Evolutionary conservation across 2,888 invertebrate genomes (phyloP).

Genomic region (Macrosiphum euphorbiae): DNA sequence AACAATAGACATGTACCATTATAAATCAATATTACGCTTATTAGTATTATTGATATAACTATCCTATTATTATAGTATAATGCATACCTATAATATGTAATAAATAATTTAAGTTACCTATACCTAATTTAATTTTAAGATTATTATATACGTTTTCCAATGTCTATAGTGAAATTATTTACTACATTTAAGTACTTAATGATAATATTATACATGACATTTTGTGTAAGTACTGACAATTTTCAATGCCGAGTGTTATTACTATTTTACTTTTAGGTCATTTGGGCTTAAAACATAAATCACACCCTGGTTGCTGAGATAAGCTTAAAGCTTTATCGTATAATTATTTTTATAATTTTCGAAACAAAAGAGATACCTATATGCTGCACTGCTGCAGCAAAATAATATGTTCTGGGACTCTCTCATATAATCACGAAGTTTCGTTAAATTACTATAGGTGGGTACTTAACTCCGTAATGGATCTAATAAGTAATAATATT

Average conservation of each 20-base stretch:
- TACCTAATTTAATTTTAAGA: neutral
- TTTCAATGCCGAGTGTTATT: neutral
- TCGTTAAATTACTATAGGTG: neutral
- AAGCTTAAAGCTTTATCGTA: neutral
- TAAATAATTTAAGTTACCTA: neutral
- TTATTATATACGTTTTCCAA: neutral
- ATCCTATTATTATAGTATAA: neutral
- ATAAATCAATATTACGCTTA: neutral
- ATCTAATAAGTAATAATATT: neutral
- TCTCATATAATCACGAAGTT: neutral
- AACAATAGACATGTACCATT: neutral
- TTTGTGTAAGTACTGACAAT: neutral
- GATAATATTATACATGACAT: too few species aligned
- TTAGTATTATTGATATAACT: neutral
- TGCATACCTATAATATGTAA: too few species aligned
- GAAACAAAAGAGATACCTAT: neutral
- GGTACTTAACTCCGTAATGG: neutral
- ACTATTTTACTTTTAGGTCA: neutral
- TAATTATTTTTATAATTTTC: neutral
- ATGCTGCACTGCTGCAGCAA: neutral
- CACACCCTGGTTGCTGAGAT: neutral
- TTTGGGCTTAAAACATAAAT: neutral
- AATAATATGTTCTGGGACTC: neutral
- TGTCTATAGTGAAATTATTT: neutral
- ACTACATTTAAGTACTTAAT: too few species aligned